phyloP scores from a whole-genome alignment of 2,888 invertebrate species.

The Tenthredo livida region DNA sequence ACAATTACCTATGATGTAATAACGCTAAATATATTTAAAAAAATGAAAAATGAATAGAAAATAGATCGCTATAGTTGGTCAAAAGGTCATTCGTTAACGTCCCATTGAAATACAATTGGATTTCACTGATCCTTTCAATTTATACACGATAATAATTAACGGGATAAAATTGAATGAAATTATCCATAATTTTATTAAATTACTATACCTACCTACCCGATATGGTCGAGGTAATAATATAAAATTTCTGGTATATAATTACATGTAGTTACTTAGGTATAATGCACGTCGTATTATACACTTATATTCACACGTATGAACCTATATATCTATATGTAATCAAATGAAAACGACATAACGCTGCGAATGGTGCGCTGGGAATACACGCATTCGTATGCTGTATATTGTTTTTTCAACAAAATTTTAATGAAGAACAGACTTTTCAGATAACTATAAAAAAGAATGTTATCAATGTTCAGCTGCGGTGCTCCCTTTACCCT shows the following conservation, averaged over 20 bases:
- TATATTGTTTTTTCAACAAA: too few species aligned
- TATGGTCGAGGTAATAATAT: not conserved
- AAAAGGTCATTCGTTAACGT: not conserved
- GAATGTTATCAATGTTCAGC: not conserved
- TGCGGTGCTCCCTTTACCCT: not conserved
- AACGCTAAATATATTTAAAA: not conserved
- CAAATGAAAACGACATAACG: not conserved
- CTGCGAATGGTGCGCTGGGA: too few species aligned
- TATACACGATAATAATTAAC: not conserved
- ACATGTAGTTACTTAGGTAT: not conserved
- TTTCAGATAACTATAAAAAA: not conserved
- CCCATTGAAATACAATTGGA: not conserved
- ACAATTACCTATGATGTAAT: not conserved
- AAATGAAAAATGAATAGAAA: not conserved
- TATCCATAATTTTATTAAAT: slow-evolving; percentile 17
- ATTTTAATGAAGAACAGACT: too few species aligned
- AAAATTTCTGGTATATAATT: not conserved
- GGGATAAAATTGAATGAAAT: slow-evolving; percentile 19
- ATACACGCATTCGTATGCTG: too few species aligned
- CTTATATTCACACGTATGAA: not conserved
- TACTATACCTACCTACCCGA: not conserved
- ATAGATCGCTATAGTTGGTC: not conserved
- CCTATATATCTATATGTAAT: not conserved
- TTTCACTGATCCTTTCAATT: slow-evolving; percentile 3
- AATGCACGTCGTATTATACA: not conserved